These are phyloP conservation scores for Pyrocoelia pectoralis DNA, from an alignment of 2,888 invertebrate genomes.

Conservation along the genomic window DNA sequence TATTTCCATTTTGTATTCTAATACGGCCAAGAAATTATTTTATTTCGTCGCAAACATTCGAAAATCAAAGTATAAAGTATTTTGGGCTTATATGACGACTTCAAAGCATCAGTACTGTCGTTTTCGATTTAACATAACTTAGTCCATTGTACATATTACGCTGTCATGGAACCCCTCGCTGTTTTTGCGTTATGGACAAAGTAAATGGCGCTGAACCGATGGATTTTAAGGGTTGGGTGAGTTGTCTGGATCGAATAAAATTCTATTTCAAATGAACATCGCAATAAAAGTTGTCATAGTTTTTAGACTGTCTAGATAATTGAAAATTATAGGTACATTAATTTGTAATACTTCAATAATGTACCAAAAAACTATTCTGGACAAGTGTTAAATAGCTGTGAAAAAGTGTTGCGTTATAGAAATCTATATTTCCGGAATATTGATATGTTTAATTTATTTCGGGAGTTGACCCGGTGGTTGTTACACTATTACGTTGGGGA, in stretches of 20 bases:
- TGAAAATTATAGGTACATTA: no score
- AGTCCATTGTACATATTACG: background rate
- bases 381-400: no score
- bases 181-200: slow-evolving; percentile 9
- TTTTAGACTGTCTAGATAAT: background rate
- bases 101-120: background rate
- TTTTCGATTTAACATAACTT: background rate
- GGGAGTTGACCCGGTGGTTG: slow-evolving; percentile 43
- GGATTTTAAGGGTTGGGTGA: slow-evolving; percentile 6
- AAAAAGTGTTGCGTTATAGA: slow-evolving; percentile 31
- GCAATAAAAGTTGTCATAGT: background rate
- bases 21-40: no score
- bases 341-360: no score
- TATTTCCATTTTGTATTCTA: no score
- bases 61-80: no score
- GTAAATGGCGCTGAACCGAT: slow-evolving; percentile 6
- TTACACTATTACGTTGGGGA: slow-evolving; percentile 43
- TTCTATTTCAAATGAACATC: background rate
- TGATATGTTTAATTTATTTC: slow-evolving; percentile 42
- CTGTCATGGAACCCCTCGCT: background rate
- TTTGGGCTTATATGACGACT: background rate
- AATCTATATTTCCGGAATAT: slow-evolving; percentile 35
- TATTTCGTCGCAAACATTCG: no score
- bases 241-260: slow-evolving; percentile 7
- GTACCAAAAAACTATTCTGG: no score